Percentiles rank a stretch among this genome's conserved stretches.
These are phyloP conservation scores for Plecotus auritus DNA, from an alignment of 2,113 vertebrate genomes.

Conservation along the genomic window DNA sequence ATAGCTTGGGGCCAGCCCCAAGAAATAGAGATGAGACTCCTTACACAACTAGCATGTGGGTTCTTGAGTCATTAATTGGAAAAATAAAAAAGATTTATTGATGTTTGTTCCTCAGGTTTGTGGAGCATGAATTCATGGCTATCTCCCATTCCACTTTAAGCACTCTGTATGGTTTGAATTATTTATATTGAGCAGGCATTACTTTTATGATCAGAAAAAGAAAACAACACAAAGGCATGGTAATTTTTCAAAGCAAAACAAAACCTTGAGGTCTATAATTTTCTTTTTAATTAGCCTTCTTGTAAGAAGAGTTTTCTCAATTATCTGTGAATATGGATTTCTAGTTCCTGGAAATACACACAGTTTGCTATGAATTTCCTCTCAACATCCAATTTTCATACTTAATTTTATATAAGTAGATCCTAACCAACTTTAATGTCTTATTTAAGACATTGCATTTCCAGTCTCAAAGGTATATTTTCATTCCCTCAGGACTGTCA, in stretches of 20 bases:
- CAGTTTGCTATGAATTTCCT: background rate
- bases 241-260: constrained; percentile 42
- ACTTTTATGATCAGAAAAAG: constrained; percentile 53
- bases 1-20: background rate
- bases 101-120: constrained; percentile 59
- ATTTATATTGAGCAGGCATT: constrained; percentile 61
- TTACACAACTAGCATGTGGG: background rate
- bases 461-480: constrained; percentile 36
- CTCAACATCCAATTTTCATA: background rate
- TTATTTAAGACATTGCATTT: constrained; percentile 54
- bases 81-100: constrained; percentile 62
- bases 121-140: constrained; percentile 69
- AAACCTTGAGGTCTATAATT: background rate
- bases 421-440: constrained; percentile 52
- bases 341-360: background rate
- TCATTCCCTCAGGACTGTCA: constrained; percentile 22
- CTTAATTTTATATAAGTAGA: constrained; percentile 32
- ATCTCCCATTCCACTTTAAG: constrained; percentile 40
- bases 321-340: background rate
- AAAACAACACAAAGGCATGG: constrained; percentile 13
- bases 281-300: background rate
- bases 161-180: constrained; percentile 62
- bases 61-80: constrained; percentile 49
- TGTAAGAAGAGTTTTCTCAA: background rate
- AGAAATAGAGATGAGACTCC: background rate